Evolutionary conservation across 2,113 vertebrate genomes (phyloP).

Genomic region (Pachycephala philippinensis): DNA sequence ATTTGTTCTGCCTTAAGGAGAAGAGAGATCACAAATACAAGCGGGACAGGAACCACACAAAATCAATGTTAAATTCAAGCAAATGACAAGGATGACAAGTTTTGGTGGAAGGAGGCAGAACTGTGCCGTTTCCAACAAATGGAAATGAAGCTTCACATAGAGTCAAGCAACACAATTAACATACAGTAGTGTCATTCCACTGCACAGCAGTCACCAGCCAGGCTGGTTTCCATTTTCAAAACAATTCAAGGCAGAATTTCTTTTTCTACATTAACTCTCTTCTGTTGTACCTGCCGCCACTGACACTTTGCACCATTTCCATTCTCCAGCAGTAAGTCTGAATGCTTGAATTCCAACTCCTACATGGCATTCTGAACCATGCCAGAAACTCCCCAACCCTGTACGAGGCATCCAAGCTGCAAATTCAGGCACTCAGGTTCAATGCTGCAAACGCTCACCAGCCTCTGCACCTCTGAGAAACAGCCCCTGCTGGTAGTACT

Average conservation of each 20-base stretch:
- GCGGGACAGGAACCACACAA: not conserved
- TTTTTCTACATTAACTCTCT: not conserved
- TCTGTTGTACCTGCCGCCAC: not conserved
- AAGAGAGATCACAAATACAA: not conserved
- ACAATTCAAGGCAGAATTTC: not conserved
- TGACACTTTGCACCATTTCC: not conserved
- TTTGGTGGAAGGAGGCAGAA: not conserved
- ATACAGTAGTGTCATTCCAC: no score
- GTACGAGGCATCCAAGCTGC: fast-evolving
- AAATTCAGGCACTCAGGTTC: not conserved
- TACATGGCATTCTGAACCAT: not conserved
- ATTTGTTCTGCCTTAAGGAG: not conserved
- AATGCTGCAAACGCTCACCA: not conserved
- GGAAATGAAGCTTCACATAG: not conserved
- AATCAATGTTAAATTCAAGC: not conserved
- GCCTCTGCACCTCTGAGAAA: not conserved
- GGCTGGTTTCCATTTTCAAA: not conserved
- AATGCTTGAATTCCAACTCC: not conserved
- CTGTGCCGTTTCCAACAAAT: not conserved
- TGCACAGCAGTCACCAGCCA: not conserved
- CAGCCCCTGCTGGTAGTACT: fast-evolving
- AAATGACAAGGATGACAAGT: not conserved
- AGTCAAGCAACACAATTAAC: not conserved
- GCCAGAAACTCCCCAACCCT: not conserved
- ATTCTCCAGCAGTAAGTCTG: not conserved